Conservation (phyloP, 2,113 vertebrate genomes). For the Sceloporus tristichus region DNA sequence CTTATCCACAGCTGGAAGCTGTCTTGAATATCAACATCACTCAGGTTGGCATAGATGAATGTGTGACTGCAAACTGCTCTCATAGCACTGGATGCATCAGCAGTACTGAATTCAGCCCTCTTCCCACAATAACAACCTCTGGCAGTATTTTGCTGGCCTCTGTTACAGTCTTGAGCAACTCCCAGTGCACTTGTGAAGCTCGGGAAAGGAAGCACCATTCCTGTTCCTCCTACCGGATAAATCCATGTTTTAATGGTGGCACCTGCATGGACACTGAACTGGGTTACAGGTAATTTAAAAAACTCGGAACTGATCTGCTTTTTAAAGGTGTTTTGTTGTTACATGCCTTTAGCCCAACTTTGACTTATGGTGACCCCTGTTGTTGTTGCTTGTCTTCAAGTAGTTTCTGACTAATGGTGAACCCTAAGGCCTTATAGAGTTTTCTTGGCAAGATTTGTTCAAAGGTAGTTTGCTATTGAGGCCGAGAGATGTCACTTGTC, state of each 20-base stretch:
- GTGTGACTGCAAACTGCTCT: conserved; percentile 79
- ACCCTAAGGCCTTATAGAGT: no score
- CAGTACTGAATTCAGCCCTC: conserved; percentile 74
- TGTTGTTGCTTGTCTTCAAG: no score
- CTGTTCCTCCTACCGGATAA: conserved; percentile 82
- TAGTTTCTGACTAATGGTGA: no score
- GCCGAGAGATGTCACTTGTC: no score
- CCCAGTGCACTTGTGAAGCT: conserved; percentile 83
- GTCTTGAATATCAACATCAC: conserved; percentile 80
- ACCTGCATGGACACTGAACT: conserved; percentile 83
- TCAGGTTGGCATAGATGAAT: conserved; percentile 86
- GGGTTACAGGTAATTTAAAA: conserved; percentile 84
- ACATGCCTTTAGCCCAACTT: not conserved
- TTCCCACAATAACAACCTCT: conserved; percentile 77
- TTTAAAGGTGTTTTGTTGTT: not conserved
- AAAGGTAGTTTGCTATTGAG: no score
- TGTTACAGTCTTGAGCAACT: conserved; percentile 70
- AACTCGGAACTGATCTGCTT: not conserved
- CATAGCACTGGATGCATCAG: conserved; percentile 81
- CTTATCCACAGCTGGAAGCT: conserved; percentile 83
- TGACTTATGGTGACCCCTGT: no score
- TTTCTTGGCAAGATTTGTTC: no score
- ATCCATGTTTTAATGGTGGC: conserved; percentile 88
- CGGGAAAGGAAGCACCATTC: conserved; percentile 78
- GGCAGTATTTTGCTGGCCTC: conserved; percentile 83